Percentiles rank a stretch among this genome's conserved stretches.
Evolutionary conservation across 1,140 invertebrate species (phyloP).

Genomic region (Drosophila bifasciata): DNA sequence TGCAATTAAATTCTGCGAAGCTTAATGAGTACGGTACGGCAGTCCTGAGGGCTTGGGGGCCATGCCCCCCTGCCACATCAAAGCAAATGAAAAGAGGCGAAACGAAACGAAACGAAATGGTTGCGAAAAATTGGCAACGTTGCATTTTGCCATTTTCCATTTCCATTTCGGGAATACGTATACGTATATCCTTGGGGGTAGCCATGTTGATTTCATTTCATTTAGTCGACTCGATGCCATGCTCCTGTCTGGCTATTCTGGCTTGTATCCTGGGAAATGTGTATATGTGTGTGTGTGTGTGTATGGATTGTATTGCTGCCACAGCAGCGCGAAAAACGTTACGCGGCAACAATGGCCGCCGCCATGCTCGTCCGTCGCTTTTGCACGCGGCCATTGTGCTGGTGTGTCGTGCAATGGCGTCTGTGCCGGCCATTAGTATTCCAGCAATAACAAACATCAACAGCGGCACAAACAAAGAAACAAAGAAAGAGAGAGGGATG

Average conservation of each 20-base stretch:
- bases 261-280: slow-evolving; percentile 5
- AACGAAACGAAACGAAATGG: slow-evolving; percentile 26
- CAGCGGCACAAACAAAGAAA: slow-evolving; percentile 13
- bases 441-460: slow-evolving; percentile 23
- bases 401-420: slow-evolving; percentile 66
- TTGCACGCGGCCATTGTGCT: slow-evolving; percentile 38
- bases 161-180: no score
- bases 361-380: slow-evolving; percentile 16
- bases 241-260: slow-evolving; percentile 36
- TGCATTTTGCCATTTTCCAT: slow-evolving; percentile 60
- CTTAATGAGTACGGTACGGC: slow-evolving; percentile 37
- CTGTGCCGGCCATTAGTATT: slow-evolving; percentile 67
- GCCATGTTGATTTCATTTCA: slow-evolving; percentile 82
- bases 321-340: slow-evolving; percentile 63
- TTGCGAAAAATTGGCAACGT: slow-evolving; percentile 70
- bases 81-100: slow-evolving; percentile 47
- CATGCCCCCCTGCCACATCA: slow-evolving; percentile 35
- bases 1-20: slow-evolving; percentile 46
- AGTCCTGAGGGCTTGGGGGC: neutral
- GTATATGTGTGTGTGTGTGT: no score
- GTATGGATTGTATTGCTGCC: slow-evolving; percentile 22
- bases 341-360: slow-evolving; percentile 61
- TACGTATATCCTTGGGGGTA: slow-evolving; percentile 48
- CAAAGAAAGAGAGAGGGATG: no score
- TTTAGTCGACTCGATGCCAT: slow-evolving; percentile 60